Base-by-base conservation (phyloP, 2,888 invertebrate species). In the Thymelicus acteon region DNA sequence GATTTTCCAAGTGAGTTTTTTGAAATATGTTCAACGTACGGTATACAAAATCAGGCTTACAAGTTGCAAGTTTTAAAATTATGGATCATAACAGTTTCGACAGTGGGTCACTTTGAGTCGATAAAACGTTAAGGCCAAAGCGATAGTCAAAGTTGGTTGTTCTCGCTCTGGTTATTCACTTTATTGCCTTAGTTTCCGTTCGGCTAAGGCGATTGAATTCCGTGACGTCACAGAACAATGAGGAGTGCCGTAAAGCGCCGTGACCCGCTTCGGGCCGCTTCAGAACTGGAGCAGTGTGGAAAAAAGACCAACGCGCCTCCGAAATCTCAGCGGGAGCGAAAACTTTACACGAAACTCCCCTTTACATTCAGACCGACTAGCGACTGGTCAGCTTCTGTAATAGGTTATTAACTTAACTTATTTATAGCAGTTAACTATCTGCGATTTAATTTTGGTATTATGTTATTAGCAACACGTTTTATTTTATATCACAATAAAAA, bases 171-270 rank as follows among this genome's bases (percentile, higher is more conserved):
- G 62, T 48, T 31, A 47, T 62, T 62, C 62, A 66, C 19, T 67
- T 49, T 39, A 67, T 67, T 60, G 67, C 19, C 39, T 60, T 60
- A 60, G 49, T 67, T 60, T 60, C 19, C 49, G 49, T 67, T 19
- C 60, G 40, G 48, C 39, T 19, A 60, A 48, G 49, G 67, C 19
- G 39, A 67, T 67, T 67, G 67, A 52, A 61, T 39, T 58, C 24
- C 7, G 61, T 67, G 49, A 67, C 67, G 67, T 67, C 52, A 64
- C 67, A 67, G 49, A 67, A 60, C 67, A 52, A 61, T 67, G 54
- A 57, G 4, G 49, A 37, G 24, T 1, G 67, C 67, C 67, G 49
- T 67, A 60, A 60, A 60, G 40, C 40, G 44, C 44, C 44, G 44
- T 44, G 44, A 44, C 44, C 44, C 44, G 44, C 44, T 44, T 44